Evolutionary conservation across 2,113 vertebrate species (phyloP).

Genomic region (Naja naja): DNA sequence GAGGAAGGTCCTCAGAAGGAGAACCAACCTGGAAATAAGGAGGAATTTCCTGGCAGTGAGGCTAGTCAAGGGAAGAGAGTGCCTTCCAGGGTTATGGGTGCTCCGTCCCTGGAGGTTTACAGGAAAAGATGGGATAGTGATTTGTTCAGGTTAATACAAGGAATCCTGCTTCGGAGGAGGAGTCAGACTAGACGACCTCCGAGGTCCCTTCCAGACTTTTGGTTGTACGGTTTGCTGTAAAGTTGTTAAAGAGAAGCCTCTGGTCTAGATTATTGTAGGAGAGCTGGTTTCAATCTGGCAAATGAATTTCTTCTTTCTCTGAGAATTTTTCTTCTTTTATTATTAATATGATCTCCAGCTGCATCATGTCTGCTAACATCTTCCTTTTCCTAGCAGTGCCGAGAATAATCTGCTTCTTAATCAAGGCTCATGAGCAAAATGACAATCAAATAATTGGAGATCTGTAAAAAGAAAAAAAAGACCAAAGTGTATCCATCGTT

Average conservation of each 20-base stretch:
- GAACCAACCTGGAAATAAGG: too few relatives aligned
- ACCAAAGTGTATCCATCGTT: conserved; percentile 31
- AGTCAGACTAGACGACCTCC: too few relatives aligned
- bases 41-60: too few relatives aligned
- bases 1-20: too few relatives aligned
- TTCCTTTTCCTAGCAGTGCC: not conserved
- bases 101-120: too few relatives aligned
- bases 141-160: too few relatives aligned
- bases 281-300: conserved; percentile 33
- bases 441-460: conserved; percentile 37
- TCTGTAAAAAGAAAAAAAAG: conserved; percentile 32
- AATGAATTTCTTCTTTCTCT: conserved; percentile 53
- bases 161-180: too few relatives aligned
- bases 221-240: conserved; percentile 5
- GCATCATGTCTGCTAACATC: conserved; percentile 36
- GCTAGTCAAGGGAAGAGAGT: too few relatives aligned
- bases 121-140: too few relatives aligned
- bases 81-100: too few relatives aligned
- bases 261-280: conserved; percentile 34
- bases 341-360: not conserved
- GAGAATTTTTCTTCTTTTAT: conserved; percentile 16
- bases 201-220: conserved; percentile 18
- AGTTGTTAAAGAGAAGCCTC: conserved; percentile 47
- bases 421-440: conserved; percentile 48
- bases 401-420: conserved; percentile 9